Base-by-base conservation (phyloP, 2,888 invertebrate species). In the Shargacucullia verbasci region DNA sequence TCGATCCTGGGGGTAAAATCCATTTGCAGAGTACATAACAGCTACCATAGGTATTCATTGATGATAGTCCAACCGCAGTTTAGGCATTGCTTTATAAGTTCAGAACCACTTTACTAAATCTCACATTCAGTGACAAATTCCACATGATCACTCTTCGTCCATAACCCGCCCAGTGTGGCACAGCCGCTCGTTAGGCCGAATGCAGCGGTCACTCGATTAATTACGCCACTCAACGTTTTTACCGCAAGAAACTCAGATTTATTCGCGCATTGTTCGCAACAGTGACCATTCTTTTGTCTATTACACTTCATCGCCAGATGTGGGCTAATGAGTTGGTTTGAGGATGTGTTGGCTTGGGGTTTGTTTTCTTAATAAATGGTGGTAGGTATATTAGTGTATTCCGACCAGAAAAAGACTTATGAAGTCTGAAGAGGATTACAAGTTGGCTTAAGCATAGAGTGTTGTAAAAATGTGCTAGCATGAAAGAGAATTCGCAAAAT, bases 161-260 rank as follows among this genome's bases (percentile, higher is more conserved):
- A 8, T 33, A 10, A 37, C 13, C 37, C 31, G 20, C 72, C 37
- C 54, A 29, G 55, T 79, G 66, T 71, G 58, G 29, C 27, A 12
- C 40, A 13, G 39, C 14, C 34, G 66, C 77, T 87, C 82, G 80
- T 85, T 83, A 85, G 78, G 62, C 73, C 44, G 72, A 79, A 77
- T 83, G 82, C 80, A 76, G 80, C 69, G 81, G 84, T 85, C 86
- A 84, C 81, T 80, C 76, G 78, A 84, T 85, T 86, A 85, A 87
- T 85, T 82, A 82, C 79, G 57, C 55, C 73, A 74, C 74, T 70
- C 53, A 47, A 57, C 55, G 79, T 74, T 78, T 73, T 79, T 75
- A 59, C 72, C 60, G n/a, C 56, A 60, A 55, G 56, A 55, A 59
- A 48, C 50, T 29, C 58, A 48, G 52, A 69, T 70, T 75, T 70